Evolutionary conservation across 2,888 invertebrate genomes (phyloP).

Genomic region (Mycogona germanica): DNA sequence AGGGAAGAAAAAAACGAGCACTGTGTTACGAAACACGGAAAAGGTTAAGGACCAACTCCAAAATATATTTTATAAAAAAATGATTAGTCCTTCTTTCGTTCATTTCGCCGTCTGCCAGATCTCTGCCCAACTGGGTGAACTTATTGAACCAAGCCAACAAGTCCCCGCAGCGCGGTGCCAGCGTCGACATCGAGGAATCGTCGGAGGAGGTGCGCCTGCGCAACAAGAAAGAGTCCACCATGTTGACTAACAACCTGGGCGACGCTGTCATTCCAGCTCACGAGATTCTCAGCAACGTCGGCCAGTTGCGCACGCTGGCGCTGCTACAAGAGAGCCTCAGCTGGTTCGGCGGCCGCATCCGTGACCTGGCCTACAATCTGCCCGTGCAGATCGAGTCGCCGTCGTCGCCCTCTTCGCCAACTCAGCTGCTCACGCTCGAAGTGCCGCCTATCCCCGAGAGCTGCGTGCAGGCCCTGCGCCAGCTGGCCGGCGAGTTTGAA

Average conservation of each 20-base stretch:
- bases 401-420: constrained; percentile 19
- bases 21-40: no score
- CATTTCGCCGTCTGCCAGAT: no score
- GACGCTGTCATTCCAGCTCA: constrained; percentile 71
- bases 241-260: constrained; percentile 79
- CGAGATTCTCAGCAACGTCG: constrained; percentile 76
- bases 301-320: constrained; percentile 68
- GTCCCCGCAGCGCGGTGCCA: no score
- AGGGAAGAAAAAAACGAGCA: no score
- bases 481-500: constrained; percentile 64
- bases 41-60: no score
- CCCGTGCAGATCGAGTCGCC: constrained; percentile 30
- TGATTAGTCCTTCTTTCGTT: no score
- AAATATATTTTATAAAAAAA: no score
- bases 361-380: constrained; percentile 45
- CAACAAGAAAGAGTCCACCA: constrained; percentile 80
- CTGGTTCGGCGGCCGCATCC: constrained; percentile 60
- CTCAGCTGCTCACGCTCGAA: constrained; percentile 6
- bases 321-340: constrained; percentile 87
- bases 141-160: constrained; percentile 31
- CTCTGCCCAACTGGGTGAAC: constrained; percentile 33
- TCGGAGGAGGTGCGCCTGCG: constrained; percentile 63
- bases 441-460: no score
- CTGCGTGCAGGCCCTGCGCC: no score
- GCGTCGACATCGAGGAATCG: constrained; percentile 46